Evolutionary conservation across 64 coral and sea anemone species (phyloP).

Genomic region (Montipora efflorescens): DNA sequence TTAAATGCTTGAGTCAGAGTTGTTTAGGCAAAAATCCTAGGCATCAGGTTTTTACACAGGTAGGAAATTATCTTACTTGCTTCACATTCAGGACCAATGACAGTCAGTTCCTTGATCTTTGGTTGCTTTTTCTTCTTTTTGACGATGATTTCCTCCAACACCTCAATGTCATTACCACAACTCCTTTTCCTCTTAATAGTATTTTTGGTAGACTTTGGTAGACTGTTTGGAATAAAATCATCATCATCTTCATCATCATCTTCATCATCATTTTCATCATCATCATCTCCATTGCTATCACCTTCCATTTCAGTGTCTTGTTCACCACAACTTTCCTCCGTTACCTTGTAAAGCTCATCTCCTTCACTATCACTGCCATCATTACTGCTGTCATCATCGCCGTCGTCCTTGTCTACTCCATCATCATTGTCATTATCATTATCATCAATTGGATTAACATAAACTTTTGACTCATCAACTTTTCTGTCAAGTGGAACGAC

Average conservation of each 20-base stretch:
- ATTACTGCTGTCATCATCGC: background rate
- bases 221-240: slow-evolving; percentile 36
- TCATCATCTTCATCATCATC: background rate
- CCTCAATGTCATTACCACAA: background rate
- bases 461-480: slow-evolving; percentile 11
- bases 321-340: slow-evolving; percentile 8
- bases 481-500: slow-evolving; percentile 30
- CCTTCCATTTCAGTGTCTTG: background rate
- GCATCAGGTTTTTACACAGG: no score
- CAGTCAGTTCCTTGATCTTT: slow-evolving; percentile 3
- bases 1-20: no score
- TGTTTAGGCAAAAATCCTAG: no score
- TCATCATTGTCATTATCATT: background rate
- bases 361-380: background rate
- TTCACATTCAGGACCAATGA: background rate
- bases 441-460: slow-evolving; percentile 13
- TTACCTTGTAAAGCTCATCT: background rate
- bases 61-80: background rate
- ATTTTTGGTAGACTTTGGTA: background rate
- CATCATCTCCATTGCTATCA: background rate
- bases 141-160: no score
- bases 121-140: background rate
- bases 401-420: background rate
- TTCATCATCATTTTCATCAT: background rate
- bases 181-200: background rate